These are phyloP conservation scores for Acanthochromis polyacanthus DNA, from an alignment of 2,113 vertebrate genomes.

Conservation along the genomic window DNA sequence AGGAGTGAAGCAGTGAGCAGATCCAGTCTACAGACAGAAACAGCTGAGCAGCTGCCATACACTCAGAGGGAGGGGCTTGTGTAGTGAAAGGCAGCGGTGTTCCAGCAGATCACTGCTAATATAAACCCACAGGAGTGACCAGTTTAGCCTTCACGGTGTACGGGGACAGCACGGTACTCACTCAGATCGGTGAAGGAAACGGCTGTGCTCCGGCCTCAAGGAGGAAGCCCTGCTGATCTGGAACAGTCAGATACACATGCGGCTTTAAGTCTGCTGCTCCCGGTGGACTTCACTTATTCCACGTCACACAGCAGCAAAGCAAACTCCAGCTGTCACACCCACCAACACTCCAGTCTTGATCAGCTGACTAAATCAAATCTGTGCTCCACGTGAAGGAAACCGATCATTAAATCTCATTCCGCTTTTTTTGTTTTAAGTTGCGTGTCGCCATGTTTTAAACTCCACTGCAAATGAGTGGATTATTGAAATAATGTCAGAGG, in stretches of 20 bases:
- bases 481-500: too few species aligned
- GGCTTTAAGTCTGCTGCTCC: too few species aligned
- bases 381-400: too few species aligned
- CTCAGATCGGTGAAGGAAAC: slow-evolving; percentile 10
- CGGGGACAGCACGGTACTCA: slow-evolving; percentile 30
- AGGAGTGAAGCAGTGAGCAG: slow-evolving; percentile 4
- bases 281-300: background rate
- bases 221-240: slow-evolving; percentile 5
- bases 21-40: slow-evolving; percentile 43
- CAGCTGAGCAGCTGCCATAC: slow-evolving; percentile 49
- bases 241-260: slow-evolving; percentile 19
- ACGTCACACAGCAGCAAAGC: slow-evolving; percentile 37
- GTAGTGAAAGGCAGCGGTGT: background rate
- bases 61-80: background rate
- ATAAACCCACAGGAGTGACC: background rate
- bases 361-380: too few species aligned
- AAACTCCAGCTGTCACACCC: slow-evolving; percentile 36
- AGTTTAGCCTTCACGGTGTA: too few species aligned
- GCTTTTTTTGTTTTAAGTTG: too few species aligned
- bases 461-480: too few species aligned
- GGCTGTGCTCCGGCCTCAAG: slow-evolving; percentile 8
- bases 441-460: too few species aligned
- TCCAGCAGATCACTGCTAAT: too few species aligned
- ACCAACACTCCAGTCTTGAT: background rate
- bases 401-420: too few species aligned